Evolutionary conservation across 2,113 vertebrate species (phyloP), one percentile per base, ranked within the genome.

Genomic region (Saccopteryx leptura): DNA sequence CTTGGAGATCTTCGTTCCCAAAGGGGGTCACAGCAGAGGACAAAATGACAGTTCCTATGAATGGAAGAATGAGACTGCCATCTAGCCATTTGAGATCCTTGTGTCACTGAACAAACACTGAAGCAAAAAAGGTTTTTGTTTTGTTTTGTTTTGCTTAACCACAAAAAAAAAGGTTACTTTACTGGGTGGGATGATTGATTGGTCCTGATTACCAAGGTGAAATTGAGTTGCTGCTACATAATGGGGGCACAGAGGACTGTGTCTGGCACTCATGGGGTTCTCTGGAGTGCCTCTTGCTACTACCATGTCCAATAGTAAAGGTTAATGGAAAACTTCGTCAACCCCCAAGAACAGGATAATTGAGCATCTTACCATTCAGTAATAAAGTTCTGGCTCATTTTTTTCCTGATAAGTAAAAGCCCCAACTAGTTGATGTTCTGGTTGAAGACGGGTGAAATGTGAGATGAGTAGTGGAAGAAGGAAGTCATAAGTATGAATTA

Each of bases 1-100:
- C 7, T 71, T 76, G 66, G 83, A 75, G 56, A 48, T 54, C 24
- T 94, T 92, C 92, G 85, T 72, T 56, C 68, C 80, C 33, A 52
- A 74, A 39, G 39, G 78, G 24, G 48, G 54, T 24, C 11, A 21
- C 46, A 26, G 15, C 14, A 23, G 56, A 24, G n/a, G 24, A 66
- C 26, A 39, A 13, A 72, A 9, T 4, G 1, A 1, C 33, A 68
- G 48, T 82, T 50, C 83, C 50, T 48, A 0, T 72, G 68, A 92
- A 76, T 54, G 76, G 74, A 39, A 90, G 82, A n/a, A 54, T 54
- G 90, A 56, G 92, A 72, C 31, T 23, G 56, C 54, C 48, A 7
- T 60, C 24, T 61, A 39, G 86, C 17, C 50, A 26, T 52, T 50
- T 65, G 39, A 88, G 31, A 33, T 58, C 75, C 39, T 75, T 79